Percentiles rank a stretch among this genome's conserved stretches.
Conservation (phyloP, 2,113 vertebrate genomes). For the Clupea harengus region DNA sequence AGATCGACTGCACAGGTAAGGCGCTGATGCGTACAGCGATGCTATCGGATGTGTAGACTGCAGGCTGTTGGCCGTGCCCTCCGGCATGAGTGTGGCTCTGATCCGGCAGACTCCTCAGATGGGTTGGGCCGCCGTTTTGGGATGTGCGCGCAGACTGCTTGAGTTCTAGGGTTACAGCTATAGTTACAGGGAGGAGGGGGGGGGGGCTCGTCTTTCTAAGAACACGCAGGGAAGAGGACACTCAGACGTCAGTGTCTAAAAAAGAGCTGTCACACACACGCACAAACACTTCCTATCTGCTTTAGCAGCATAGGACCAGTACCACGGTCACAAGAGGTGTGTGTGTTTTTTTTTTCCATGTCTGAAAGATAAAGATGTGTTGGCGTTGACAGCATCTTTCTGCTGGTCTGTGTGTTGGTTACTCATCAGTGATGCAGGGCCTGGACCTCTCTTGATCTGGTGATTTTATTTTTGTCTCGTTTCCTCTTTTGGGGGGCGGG, state of each 20-base stretch:
- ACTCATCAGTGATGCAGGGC: no score
- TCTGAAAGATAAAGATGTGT: background rate
- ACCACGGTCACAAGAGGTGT: background rate
- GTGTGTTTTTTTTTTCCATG: background rate
- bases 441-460: no score
- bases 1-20: slow-evolving; percentile 61
- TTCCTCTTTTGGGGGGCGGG: no score
- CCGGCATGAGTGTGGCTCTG: background rate
- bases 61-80: background rate
- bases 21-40: background rate
- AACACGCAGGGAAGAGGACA: background rate
- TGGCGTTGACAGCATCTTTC: background rate
- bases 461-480: no score
- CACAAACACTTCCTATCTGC: no score
- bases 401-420: background rate
- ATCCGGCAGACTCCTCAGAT: no score
- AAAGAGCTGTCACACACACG: background rate
- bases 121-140: background rate
- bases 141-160: background rate
- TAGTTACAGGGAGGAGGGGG: background rate
- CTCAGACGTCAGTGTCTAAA: background rate
- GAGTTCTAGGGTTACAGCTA: background rate
- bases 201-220: background rate
- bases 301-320: no score
- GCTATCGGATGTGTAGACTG: background rate